Evolutionary conservation across 2,888 invertebrate genomes (phyloP).

Genomic region (Carcina quercana): DNA sequence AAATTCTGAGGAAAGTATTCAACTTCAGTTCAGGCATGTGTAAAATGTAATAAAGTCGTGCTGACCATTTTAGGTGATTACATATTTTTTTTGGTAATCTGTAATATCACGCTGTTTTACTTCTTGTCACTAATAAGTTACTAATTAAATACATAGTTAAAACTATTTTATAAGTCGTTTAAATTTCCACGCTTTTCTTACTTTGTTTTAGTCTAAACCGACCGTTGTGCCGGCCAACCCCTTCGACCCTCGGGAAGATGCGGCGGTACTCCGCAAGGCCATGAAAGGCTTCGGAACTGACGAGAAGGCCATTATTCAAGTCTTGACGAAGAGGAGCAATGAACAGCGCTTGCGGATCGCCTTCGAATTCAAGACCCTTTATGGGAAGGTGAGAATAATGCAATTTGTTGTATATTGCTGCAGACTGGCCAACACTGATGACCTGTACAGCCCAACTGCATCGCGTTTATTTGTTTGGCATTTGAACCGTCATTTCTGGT

Average conservation of each 20-base stretch:
- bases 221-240: slow-evolving; percentile 84
- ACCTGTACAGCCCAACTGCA: too few relatives aligned
- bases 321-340: slow-evolving; percentile 88
- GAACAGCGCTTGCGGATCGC: slow-evolving; percentile 90
- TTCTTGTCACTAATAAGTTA: too few relatives aligned
- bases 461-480: too few relatives aligned
- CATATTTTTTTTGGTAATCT: neutral
- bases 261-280: slow-evolving; percentile 86
- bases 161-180: neutral
- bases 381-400: slow-evolving; percentile 86
- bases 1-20: too few relatives aligned
- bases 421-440: too few relatives aligned
- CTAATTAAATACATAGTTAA: neutral
- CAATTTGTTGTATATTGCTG: neutral
- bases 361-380: slow-evolving; percentile 87
- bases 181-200: neutral
- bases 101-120: too few relatives aligned
- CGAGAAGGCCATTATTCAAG: slow-evolving; percentile 90
- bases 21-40: too few relatives aligned
- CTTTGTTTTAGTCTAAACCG: slow-evolving; percentile 77
- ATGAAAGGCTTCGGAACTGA: slow-evolving; percentile 96
- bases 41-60: too few relatives aligned
- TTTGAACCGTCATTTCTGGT: too few relatives aligned
- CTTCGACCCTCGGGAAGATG: slow-evolving; percentile 87
- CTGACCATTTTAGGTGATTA: too few relatives aligned